A percentile compares a stretch with the other conserved stretches of the same genome.
phyloP scores from a whole-genome alignment of 2,797 vertebrate species.

The Scleropages formosus region DNA sequence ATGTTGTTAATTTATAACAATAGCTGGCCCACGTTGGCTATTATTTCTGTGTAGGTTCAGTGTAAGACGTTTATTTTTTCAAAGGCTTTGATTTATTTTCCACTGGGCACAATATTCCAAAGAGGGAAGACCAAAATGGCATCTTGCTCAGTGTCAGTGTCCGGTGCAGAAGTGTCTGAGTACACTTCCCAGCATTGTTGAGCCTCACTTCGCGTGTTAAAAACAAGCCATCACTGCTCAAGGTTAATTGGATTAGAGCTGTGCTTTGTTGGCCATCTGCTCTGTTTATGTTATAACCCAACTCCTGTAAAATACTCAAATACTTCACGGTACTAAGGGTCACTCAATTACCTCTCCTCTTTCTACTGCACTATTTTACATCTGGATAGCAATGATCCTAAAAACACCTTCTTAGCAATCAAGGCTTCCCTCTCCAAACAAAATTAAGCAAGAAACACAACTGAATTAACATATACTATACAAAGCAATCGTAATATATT shows the following conservation, averaged over 20 bases:
- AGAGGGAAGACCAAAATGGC: background rate
- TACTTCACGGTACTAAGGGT: no score
- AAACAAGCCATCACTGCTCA: no score
- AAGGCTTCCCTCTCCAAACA: background rate
- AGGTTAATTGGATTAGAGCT: no score
- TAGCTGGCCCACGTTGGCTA: no score
- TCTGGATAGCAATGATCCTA: background rate
- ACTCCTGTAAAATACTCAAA: background rate
- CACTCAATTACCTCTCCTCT: no score
- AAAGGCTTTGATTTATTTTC: background rate
- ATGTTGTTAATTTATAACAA: no score
- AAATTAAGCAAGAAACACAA: background rate
- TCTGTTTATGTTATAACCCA: background rate
- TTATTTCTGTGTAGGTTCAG: no score
- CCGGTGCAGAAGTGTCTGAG: background rate
- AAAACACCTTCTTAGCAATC: background rate
- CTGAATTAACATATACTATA: background rate
- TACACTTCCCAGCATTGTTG: background rate
- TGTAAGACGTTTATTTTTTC: background rate
- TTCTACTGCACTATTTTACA: background rate
- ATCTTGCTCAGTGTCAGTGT: background rate
- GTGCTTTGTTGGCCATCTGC: background rate
- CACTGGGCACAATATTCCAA: background rate
- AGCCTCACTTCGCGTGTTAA: no score
- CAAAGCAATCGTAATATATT: background rate